Evolutionary conservation across 2,113 vertebrate species (phyloP).

Genomic region (Peromyscus polionotus): DNA sequence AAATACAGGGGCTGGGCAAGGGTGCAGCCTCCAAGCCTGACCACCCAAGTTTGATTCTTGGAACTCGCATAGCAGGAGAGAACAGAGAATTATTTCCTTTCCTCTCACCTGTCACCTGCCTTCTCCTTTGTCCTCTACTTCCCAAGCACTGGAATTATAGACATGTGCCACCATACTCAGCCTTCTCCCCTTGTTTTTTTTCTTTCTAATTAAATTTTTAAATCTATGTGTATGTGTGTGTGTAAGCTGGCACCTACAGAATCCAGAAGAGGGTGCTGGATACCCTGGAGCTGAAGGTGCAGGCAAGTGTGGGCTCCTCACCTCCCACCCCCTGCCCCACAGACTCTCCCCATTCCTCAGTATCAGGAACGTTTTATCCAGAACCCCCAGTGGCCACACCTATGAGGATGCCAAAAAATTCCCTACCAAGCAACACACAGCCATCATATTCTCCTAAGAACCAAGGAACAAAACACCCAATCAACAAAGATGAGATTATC

Average conservation of each 20-base stretch:
- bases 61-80: background rate
- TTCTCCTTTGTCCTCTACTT: background rate
- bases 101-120: background rate
- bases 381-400: background rate
- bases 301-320: background rate
- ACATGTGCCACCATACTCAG: background rate
- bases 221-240: background rate
- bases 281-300: background rate
- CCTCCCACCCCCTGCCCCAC: background rate
- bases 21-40: background rate
- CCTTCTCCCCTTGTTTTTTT: background rate
- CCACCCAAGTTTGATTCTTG: background rate
- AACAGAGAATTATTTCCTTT: constrained; percentile 1
- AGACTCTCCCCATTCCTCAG: background rate
- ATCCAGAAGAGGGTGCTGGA: background rate
- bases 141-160: background rate
- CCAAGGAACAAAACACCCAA: too few relatives aligned
- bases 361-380: background rate
- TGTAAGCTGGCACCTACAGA: background rate
- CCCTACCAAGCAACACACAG: too few relatives aligned
- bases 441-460: too few relatives aligned
- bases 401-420: background rate
- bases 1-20: background rate
- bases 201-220: background rate
- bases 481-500: too few relatives aligned